Evolutionary conservation across 2,888 invertebrate genomes (phyloP).

Genomic region (Eutolmus rufibarbis): DNA sequence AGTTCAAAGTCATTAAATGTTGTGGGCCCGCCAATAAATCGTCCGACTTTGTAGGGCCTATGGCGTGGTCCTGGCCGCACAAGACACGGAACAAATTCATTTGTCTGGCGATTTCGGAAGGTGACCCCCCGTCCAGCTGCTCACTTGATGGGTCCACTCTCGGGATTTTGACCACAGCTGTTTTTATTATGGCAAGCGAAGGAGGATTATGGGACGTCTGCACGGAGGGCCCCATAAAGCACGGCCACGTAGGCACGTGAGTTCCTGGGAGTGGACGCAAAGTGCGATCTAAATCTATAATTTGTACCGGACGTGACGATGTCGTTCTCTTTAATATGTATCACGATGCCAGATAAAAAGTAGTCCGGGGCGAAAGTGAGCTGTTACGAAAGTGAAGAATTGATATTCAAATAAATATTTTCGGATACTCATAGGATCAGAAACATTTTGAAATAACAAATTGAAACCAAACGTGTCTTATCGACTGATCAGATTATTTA

Average conservation of each 20-base stretch:
- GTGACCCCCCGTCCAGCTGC: background rate
- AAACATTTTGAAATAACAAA: background rate
- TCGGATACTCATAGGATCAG: background rate
- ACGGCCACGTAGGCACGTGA: background rate
- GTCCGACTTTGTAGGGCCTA: background rate
- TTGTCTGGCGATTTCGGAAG: background rate
- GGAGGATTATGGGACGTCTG: background rate
- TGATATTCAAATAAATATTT: background rate
- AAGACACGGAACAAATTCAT: background rate
- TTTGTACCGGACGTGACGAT: constrained; percentile 4
- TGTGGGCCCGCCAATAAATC: background rate
- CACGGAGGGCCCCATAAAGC: background rate
- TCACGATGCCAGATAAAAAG: background rate
- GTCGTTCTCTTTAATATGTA: background rate
- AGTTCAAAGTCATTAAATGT: background rate
- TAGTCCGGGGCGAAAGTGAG: background rate
- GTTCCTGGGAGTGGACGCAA: background rate
- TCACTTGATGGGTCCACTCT: background rate
- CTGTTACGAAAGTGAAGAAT: background rate
- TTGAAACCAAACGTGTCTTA: background rate
- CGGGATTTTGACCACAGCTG: background rate
- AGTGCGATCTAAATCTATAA: constrained; percentile 10
- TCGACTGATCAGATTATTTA: background rate
- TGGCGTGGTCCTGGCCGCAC: background rate
- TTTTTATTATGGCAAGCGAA: background rate